Conservation (phyloP, 2,113 vertebrate genomes). For the Galemys pyrenaicus region DNA sequence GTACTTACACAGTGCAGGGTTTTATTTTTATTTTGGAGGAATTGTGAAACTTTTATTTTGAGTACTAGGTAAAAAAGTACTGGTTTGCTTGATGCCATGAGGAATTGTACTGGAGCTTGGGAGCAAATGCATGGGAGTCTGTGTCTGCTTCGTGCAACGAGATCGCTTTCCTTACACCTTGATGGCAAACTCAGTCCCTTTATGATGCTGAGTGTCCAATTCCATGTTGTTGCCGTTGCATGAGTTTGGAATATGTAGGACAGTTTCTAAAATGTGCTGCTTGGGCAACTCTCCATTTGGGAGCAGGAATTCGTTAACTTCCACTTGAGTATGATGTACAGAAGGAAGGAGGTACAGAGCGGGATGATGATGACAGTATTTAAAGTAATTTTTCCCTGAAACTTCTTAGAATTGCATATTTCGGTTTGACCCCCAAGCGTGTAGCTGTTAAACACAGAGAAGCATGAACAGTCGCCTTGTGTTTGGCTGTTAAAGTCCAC, state of each 20-base stretch:
- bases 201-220: neutral
- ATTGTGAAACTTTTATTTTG: neutral
- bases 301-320: neutral
- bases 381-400: slow-evolving; percentile 37
- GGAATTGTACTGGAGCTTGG: neutral
- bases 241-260: slow-evolving; percentile 61
- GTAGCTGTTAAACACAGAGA: slow-evolving; percentile 69
- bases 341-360: slow-evolving; percentile 13
- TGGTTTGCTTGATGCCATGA: neutral
- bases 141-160: neutral
- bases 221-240: slow-evolving; percentile 44
- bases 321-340: neutral
- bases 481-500: slow-evolving; percentile 81
- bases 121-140: neutral
- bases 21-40: neutral
- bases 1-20: neutral
- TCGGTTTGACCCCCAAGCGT: slow-evolving; percentile 64
- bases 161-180: neutral
- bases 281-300: neutral
- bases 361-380: slow-evolving; percentile 4
- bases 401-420: slow-evolving; percentile 69
- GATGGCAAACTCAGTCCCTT: neutral
- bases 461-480: slow-evolving; percentile 68
- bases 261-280: neutral
- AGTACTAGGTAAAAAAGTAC: neutral